Conservation (phyloP, 2,113 vertebrate species). For the Orycteropus afer region DNA sequence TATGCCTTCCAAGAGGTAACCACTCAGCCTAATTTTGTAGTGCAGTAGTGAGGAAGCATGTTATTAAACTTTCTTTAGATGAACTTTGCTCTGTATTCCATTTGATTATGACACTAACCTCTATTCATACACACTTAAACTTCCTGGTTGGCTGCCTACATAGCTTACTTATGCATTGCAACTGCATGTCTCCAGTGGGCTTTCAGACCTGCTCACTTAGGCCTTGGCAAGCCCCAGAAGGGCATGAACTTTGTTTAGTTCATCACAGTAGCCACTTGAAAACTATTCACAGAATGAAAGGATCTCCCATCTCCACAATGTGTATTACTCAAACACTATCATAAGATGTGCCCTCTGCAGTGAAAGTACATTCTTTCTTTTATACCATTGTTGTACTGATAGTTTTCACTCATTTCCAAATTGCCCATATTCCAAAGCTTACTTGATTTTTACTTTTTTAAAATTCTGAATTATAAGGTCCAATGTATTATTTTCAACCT, state of each 20-base stretch:
- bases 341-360: no score
- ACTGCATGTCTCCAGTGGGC: not conserved
- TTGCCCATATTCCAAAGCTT: not conserved
- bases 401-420: not conserved
- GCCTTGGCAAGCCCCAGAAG: not conserved
- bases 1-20: not conserved
- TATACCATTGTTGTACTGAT: not conserved
- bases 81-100: slow-evolving; percentile 58
- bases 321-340: not conserved
- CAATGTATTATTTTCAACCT: not conserved
- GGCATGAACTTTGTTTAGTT: no score
- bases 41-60: not conserved
- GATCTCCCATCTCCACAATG: not conserved
- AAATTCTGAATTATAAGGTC: not conserved
- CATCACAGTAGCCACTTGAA: not conserved
- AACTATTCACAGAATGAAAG: not conserved
- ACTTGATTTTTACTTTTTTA: not conserved
- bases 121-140: not conserved
- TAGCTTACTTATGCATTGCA: not conserved
- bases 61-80: not conserved
- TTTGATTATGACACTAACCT: not conserved
- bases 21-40: not conserved
- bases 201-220: not conserved
- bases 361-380: not conserved
- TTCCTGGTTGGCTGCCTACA: not conserved